These are phyloP conservation scores for Lacanobia wlatinum DNA, from an alignment of 2,888 invertebrate genomes.

Conservation along the genomic window DNA sequence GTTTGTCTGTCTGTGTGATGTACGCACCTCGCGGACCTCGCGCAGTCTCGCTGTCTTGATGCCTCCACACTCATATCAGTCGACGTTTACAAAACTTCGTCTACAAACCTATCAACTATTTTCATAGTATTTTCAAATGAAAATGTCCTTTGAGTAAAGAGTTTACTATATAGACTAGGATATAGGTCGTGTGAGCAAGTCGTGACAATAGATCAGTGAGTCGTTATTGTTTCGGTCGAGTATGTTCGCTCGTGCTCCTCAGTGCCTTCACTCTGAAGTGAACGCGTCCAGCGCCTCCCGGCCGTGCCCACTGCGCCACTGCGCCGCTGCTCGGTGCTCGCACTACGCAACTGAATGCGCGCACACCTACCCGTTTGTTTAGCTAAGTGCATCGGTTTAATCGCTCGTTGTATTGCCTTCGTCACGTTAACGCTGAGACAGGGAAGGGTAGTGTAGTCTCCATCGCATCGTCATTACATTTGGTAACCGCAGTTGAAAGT, in stretches of 20 bases:
- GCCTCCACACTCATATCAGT: constrained; percentile 68
- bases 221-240: constrained; percentile 79
- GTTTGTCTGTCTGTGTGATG: constrained; percentile 69
- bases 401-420: constrained; percentile 47
- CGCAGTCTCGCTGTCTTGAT: constrained; percentile 46
- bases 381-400: constrained; percentile 40
- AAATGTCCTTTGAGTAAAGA: constrained; percentile 54
- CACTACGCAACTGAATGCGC: constrained; percentile 29
- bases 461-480: constrained; percentile 61
- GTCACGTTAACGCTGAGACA: constrained; percentile 53
- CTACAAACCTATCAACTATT: constrained; percentile 60
- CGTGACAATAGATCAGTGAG: constrained; percentile 69
- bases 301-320: neutral
- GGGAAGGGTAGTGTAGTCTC: constrained; percentile 56
- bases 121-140: constrained; percentile 65
- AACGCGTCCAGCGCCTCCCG: constrained; percentile 65
- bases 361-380: constrained; percentile 42
- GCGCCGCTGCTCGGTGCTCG: neutral
- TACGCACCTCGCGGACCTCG: constrained; percentile 37
- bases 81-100: constrained; percentile 61
- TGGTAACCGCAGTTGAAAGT: constrained; percentile 66
- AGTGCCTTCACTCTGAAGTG: constrained; percentile 82
- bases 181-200: constrained; percentile 64
- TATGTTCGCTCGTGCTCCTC: constrained; percentile 77
- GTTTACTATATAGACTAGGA: constrained; percentile 57